Percentiles rank a stretch among this genome's conserved stretches.
These are phyloP conservation scores for Scalopus aquaticus DNA, from an alignment of 2,113 vertebrate genomes.

Conservation along the genomic window DNA sequence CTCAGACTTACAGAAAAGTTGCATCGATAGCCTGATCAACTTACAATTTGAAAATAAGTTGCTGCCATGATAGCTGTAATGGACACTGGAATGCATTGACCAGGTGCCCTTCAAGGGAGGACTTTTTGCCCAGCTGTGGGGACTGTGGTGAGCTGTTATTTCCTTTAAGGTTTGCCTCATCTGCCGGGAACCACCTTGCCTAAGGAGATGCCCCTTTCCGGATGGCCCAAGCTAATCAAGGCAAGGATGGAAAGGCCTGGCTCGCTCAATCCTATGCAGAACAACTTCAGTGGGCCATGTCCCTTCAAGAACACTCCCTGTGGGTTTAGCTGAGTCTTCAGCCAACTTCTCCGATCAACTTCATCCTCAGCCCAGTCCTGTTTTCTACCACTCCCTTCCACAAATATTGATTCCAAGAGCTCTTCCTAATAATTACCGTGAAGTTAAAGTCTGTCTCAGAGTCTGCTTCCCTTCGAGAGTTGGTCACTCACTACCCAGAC, in stretches of 20 bases:
- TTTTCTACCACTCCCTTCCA: background rate
- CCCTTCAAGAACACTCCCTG: background rate
- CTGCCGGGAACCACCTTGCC: background rate
- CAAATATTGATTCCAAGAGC: background rate
- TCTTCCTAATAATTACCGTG: slow-evolving; percentile 31
- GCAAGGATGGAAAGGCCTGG: background rate
- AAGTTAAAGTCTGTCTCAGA: background rate
- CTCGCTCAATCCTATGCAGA: background rate
- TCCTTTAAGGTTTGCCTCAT: background rate
- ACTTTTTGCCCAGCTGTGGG: background rate
- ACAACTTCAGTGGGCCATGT: background rate
- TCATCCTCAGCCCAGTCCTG: background rate
- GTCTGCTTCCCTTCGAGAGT: slow-evolving; percentile 21
- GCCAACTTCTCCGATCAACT: background rate
- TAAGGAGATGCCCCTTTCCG: background rate
- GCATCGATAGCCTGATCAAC: background rate
- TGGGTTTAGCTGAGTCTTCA: background rate
- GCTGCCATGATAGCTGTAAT: background rate
- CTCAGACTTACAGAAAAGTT: slow-evolving; percentile 4
- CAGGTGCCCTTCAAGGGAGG: background rate
- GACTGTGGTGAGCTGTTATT: background rate
- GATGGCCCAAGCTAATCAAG: background rate
- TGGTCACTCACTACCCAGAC: background rate
- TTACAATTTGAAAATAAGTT: background rate
- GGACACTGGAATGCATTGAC: background rate